phyloP scores from a whole-genome alignment of 2,797 vertebrate genomes.

The Lemur catta region DNA sequence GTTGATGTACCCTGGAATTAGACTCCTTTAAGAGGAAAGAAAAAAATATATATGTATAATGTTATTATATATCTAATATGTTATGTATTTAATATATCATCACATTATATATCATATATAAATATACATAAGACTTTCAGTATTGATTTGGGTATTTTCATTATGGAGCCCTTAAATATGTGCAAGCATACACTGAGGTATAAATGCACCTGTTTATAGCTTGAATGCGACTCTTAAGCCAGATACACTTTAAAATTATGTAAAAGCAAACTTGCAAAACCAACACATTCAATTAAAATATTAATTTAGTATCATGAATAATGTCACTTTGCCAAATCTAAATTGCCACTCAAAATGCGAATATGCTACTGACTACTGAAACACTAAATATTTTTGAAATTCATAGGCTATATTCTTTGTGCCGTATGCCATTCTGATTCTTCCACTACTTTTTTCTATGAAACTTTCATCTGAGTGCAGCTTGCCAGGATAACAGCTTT shows the following conservation, averaged over 20 bases:
- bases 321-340: neutral
- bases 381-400: neutral
- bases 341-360: neutral
- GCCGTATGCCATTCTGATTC: neutral
- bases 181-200: neutral
- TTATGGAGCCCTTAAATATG: constrained; percentile 18
- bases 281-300: constrained; percentile 38
- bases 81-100: neutral
- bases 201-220: constrained; percentile 20
- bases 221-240: neutral
- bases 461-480: neutral
- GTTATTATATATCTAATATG: neutral
- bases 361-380: neutral
- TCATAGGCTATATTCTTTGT: neutral
- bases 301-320: neutral
- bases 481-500: constrained; percentile 10
- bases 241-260: constrained; percentile 1
- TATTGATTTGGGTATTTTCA: neutral
- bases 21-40: neutral
- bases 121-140: neutral
- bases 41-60: neutral
- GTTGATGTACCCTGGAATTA: neutral
- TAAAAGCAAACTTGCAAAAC: constrained; percentile 10
- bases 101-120: neutral
- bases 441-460: neutral